phyloP scores from a whole-genome alignment of 35 echinoderm and acorn worm species.

The Ophioderma brevispina region DNA sequence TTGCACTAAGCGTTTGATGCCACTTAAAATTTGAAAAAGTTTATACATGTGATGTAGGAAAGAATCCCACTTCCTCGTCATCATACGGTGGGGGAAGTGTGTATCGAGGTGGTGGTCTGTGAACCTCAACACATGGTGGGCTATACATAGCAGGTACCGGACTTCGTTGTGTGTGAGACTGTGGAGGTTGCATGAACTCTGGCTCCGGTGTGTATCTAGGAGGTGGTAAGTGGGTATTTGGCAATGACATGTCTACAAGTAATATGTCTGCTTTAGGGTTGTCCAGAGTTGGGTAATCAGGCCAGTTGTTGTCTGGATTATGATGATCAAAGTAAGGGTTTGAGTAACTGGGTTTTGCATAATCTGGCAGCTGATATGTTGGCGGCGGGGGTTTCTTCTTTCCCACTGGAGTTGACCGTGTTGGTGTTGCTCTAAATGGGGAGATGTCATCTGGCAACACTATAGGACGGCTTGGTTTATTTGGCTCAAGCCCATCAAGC shows the following conservation, averaged over 20 bases:
- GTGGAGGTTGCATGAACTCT: not conserved
- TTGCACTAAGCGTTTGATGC: too few relatives aligned
- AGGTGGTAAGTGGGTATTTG: conserved; percentile 3
- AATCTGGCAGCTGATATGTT: conserved; percentile 34
- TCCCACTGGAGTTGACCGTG: not conserved
- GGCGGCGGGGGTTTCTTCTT: conserved; percentile 33
- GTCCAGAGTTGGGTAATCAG: not conserved
- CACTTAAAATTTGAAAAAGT: too few relatives aligned
- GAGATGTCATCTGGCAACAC: conserved; percentile 52
- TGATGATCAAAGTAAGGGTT: conserved; percentile 14
- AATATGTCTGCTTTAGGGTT: not conserved
- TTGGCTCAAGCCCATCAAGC: not conserved
- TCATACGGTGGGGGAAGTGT: conserved; percentile 53
- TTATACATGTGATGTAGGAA: conserved; percentile 52
- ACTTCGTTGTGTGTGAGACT: not conserved
- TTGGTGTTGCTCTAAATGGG: not conserved
- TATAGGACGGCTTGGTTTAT: conserved; percentile 23
- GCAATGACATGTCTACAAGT: not conserved
- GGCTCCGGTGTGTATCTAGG: conserved; percentile 46
- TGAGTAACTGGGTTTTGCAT: conserved; percentile 12
- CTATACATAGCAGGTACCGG: not conserved
- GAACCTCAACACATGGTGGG: not conserved
- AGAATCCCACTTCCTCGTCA: conserved; percentile 42
- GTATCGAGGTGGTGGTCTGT: conserved; percentile 43
- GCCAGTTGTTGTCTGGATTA: not conserved